These are phyloP conservation scores for Leptura quadrifasciata DNA, from an alignment of 2,888 invertebrate genomes.

Conservation along the genomic window DNA sequence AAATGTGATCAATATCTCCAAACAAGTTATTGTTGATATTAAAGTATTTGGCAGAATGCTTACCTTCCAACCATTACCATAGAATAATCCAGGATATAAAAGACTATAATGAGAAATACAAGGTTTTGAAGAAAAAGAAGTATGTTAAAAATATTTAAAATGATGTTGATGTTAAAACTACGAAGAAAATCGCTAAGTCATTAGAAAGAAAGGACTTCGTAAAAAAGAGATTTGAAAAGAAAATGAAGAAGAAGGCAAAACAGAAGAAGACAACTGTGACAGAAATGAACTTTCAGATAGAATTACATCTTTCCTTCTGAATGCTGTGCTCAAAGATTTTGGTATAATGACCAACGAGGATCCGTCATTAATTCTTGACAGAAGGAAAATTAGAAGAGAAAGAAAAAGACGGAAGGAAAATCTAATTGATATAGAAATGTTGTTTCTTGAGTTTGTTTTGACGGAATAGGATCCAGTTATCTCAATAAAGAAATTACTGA, in stretches of 20 bases:
- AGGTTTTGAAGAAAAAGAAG: constrained; percentile 4
- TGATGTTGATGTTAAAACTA: constrained; percentile 21
- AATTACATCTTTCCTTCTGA: neutral
- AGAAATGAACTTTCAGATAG: too few species aligned
- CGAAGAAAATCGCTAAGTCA: constrained; percentile 15
- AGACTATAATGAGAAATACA: constrained; percentile 11
- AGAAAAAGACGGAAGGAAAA: constrained; percentile 14
- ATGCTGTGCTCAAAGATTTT: too few species aligned
- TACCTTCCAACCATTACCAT: constrained; percentile 1
- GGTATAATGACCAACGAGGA: too few species aligned
- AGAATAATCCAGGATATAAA: neutral
- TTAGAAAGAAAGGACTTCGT: constrained; percentile 16
- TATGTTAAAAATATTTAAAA: neutral
- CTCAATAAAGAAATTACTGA: constrained; percentile 12
- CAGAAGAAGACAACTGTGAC: constrained; percentile 17
- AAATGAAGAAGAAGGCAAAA: neutral
- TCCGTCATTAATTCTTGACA: too few species aligned
- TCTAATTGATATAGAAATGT: neutral
- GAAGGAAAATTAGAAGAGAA: too few species aligned
- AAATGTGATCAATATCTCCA: neutral
- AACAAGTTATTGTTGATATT: neutral
- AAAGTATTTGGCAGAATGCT: neutral
- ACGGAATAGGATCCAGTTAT: neutral
- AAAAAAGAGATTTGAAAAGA: neutral
- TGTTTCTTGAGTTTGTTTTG: too few species aligned